Evolutionary conservation across 2,888 invertebrate species (phyloP).

Genomic region (Dasypolia templi): DNA sequence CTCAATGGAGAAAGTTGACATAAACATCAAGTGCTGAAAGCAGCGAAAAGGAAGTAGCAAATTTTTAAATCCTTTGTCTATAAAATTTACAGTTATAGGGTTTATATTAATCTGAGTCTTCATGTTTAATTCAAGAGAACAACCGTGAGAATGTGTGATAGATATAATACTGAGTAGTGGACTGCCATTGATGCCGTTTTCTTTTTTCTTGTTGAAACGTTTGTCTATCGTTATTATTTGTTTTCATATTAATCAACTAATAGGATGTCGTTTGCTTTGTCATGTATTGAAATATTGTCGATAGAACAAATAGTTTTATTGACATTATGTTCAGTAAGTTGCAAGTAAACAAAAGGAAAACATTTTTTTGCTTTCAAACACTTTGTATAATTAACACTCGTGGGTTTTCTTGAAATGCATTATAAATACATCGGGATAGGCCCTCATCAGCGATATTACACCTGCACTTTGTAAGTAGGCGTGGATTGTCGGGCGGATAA

Average conservation of each 20-base stretch:
- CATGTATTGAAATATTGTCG: neutral
- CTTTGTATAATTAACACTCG: too few species aligned
- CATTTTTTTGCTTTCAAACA: neutral
- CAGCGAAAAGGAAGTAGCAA: constrained; percentile 21
- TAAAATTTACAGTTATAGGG: constrained; percentile 3
- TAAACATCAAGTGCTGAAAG: constrained; percentile 30
- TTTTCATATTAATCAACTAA: constrained; percentile 32
- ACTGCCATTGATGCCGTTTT: neutral
- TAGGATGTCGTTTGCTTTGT: neutral
- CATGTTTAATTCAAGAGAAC: constrained; percentile 7
- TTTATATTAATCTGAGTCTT: constrained; percentile 12
- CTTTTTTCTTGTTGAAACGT: too few species aligned
- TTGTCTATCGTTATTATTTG: neutral
- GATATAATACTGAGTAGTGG: neutral
- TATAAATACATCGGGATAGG: too few species aligned
- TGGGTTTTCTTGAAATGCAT: too few species aligned
- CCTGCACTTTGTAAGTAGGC: too few species aligned
- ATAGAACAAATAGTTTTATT: neutral
- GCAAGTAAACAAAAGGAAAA: neutral
- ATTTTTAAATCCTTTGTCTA: constrained; percentile 32
- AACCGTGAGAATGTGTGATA: neutral
- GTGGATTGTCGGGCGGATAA: too few species aligned
- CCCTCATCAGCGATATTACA: too few species aligned
- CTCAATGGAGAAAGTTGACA: constrained; percentile 37
- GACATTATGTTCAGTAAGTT: neutral